phyloP scores from a whole-genome alignment of 2,113 vertebrate species.

The Lasiurus cinereus region DNA sequence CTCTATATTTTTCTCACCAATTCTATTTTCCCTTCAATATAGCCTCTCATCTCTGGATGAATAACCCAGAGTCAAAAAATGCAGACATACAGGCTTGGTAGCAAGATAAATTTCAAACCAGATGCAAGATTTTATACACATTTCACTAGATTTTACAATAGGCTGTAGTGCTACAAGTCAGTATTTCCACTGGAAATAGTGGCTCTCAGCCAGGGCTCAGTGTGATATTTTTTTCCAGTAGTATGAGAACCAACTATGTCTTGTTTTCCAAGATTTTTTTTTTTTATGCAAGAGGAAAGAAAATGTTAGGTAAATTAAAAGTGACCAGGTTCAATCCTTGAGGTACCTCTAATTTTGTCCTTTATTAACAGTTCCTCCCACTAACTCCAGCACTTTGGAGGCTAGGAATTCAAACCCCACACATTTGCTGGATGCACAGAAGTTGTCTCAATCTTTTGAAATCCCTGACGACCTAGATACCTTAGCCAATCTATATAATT shows the following conservation, averaged over 20 bases:
- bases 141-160: conserved; percentile 77
- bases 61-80: conserved; percentile 55
- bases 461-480: background rate
- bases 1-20: background rate
- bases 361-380: background rate
- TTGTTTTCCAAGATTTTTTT: conserved; percentile 73
- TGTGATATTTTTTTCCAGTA: conserved; percentile 80
- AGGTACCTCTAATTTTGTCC: background rate
- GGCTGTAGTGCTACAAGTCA: conserved; percentile 57
- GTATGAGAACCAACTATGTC: conserved; percentile 67
- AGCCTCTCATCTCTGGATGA: background rate
- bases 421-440: background rate
- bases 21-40: background rate
- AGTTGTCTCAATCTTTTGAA: background rate
- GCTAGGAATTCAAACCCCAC: background rate
- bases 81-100: conserved; percentile 72
- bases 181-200: conserved; percentile 81
- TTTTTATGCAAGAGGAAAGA: conserved; percentile 66
- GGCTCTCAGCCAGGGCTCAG: conserved; percentile 66
- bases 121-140: conserved; percentile 73
- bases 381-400: background rate
- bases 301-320: background rate
- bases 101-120: conserved; percentile 82
- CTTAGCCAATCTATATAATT: background rate
- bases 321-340: background rate